phyloP scores from a whole-genome alignment of 2,113 vertebrate genomes.

The Gavialis gangeticus region DNA sequence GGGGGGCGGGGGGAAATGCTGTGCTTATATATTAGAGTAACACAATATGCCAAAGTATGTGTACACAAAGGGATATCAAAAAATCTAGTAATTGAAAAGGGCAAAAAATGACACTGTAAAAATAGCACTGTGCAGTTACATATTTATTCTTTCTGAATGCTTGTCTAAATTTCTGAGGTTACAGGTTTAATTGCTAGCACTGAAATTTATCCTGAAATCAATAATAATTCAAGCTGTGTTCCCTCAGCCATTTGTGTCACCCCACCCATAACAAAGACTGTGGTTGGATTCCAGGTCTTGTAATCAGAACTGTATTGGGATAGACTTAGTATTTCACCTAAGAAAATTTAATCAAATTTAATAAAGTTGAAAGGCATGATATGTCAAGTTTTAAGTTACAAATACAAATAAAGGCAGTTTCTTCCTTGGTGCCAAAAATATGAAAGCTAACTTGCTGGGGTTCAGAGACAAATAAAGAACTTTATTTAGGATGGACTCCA shows the following conservation, averaged over 20 bases:
- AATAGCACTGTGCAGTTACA: background rate
- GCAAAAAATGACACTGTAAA: background rate
- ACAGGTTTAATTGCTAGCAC: background rate
- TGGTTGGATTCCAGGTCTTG: constrained; percentile 4
- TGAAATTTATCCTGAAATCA: background rate
- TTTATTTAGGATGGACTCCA: constrained; percentile 71
- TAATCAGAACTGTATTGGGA: constrained; percentile 24
- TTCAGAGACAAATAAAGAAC: constrained; percentile 39
- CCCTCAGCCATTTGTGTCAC: background rate
- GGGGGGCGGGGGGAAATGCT: background rate
- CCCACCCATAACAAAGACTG: background rate
- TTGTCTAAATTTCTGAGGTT: background rate
- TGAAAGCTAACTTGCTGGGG: constrained; percentile 31
- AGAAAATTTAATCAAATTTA: constrained; percentile 60
- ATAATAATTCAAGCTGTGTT: background rate
- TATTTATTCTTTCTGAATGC: background rate
- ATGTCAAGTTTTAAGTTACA: constrained; percentile 33
- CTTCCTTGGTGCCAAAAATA: constrained; percentile 46
- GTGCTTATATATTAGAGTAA: accelerated
- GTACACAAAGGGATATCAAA: background rate
- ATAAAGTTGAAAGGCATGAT: constrained; percentile 43
- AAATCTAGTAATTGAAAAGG: background rate
- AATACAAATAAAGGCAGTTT: constrained; percentile 23
- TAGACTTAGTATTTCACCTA: constrained; percentile 31
- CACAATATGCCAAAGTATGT: background rate